Conservation (phyloP, 1,140 invertebrate species). For the Tetragnatha versicolor region DNA sequence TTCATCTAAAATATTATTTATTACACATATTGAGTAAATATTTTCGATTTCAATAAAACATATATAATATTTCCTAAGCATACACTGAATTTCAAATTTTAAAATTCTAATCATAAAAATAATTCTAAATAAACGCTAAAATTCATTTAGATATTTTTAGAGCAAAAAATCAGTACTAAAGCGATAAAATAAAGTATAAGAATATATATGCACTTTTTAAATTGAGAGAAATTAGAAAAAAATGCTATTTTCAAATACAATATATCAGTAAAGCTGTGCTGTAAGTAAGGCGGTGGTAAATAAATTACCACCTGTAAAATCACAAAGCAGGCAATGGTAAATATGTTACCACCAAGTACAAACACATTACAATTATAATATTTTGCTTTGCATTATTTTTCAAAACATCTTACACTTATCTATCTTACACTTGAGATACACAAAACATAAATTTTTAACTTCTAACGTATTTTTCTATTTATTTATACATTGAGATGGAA, state of each 20-base stretch:
- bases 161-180: no score
- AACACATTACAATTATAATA: conserved; percentile 11
- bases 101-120: conserved; percentile 6
- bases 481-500: background rate
- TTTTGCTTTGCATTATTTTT: conserved; percentile 36
- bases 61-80: background rate
- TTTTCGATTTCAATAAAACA: background rate
- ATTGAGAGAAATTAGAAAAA: no score
- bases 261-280: no score
- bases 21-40: background rate
- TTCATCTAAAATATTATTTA: background rate
- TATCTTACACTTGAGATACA: conserved; percentile 20
- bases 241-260: no score
- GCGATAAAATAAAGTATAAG: no score
- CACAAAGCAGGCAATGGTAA: conserved; percentile 3
- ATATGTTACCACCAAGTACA: conserved; percentile 9
- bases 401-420: conserved; percentile 20
- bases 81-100: conserved; percentile 19
- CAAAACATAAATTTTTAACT: conserved; percentile 13
- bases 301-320: background rate
- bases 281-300: conserved; percentile 10
- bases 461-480: conserved; percentile 5
- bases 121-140: conserved; percentile 17
- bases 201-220: no score
- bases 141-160: no score